Evolutionary conservation across 2,113 vertebrate species (phyloP).

Genomic region (Talpa occidentalis): DNA sequence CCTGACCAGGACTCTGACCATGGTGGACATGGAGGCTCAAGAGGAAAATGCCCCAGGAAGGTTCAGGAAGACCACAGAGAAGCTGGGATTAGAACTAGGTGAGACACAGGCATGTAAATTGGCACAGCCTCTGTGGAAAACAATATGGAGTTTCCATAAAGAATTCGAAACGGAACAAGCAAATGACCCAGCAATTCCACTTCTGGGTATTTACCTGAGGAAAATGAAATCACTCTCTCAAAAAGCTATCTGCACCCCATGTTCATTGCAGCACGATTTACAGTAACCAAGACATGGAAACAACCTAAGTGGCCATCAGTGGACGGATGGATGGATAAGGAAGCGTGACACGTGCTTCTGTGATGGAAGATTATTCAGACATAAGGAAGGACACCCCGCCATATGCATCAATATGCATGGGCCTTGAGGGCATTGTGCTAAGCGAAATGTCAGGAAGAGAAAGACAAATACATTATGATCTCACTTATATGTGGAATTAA

Average conservation of each 20-base stretch:
- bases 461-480: not conserved
- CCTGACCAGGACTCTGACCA: too few species aligned
- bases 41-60: not conserved
- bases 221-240: not conserved
- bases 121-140: not conserved
- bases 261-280: not conserved
- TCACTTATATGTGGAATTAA: not conserved
- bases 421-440: not conserved
- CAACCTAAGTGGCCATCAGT: not conserved
- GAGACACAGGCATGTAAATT: too few species aligned
- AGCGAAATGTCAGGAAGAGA: not conserved
- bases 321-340: not conserved
- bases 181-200: rapidly evolving
- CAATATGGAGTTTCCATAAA: too few species aligned
- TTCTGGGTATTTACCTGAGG: not conserved
- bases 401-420: too few species aligned
- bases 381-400: not conserved
- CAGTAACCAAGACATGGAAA: not conserved
- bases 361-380: too few species aligned
- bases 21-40: not conserved
- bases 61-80: not conserved
- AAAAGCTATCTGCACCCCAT: not conserved
- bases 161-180: too few species aligned
- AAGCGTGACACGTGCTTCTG: rapidly evolving
- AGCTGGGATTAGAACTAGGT: not conserved